phyloP scores from a whole-genome alignment of 2,888 invertebrate species.

The Cyaniris semiargus region DNA sequence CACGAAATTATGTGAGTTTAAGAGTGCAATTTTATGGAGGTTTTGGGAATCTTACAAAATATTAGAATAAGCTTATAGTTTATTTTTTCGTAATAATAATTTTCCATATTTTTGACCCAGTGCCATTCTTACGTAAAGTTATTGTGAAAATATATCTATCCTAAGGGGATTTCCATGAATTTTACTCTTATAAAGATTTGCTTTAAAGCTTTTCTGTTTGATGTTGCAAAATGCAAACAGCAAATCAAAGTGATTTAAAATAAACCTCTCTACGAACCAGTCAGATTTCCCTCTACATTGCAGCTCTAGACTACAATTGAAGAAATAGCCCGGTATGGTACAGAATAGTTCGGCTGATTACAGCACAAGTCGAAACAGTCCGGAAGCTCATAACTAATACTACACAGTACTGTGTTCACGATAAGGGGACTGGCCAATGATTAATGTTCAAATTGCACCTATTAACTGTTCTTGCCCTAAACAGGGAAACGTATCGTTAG shows the following conservation, averaged over 20 bases:
- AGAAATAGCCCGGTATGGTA: constrained; percentile 10
- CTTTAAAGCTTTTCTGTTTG: too few relatives aligned
- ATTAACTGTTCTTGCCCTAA: constrained; percentile 56
- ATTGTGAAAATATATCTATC: too few relatives aligned
- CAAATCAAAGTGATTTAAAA: too few relatives aligned
- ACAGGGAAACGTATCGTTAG: constrained; percentile 51
- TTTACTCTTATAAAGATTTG: too few relatives aligned
- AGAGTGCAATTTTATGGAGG: too few relatives aligned
- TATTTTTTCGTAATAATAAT: too few relatives aligned
- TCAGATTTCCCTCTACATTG: neutral
- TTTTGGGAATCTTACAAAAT: too few relatives aligned
- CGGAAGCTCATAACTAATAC: constrained; percentile 65
- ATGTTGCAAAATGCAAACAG: too few relatives aligned
- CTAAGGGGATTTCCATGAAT: too few relatives aligned
- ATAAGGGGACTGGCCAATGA: constrained; percentile 62
- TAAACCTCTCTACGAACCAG: neutral
- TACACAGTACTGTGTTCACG: constrained; percentile 51
- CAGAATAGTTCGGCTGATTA: constrained; percentile 12
- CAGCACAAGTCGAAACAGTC: constrained; percentile 10
- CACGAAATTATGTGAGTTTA: neutral
- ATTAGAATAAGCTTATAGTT: too few relatives aligned
- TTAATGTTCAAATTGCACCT: constrained; percentile 52
- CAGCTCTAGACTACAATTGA: constrained; percentile 14
- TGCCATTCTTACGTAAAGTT: too few relatives aligned
- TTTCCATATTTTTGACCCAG: too few relatives aligned